A percentile compares a stretch with the other conserved stretches of the same genome.
phyloP scores from a whole-genome alignment of 2,888 invertebrate species.

The Melolontha melolontha region DNA sequence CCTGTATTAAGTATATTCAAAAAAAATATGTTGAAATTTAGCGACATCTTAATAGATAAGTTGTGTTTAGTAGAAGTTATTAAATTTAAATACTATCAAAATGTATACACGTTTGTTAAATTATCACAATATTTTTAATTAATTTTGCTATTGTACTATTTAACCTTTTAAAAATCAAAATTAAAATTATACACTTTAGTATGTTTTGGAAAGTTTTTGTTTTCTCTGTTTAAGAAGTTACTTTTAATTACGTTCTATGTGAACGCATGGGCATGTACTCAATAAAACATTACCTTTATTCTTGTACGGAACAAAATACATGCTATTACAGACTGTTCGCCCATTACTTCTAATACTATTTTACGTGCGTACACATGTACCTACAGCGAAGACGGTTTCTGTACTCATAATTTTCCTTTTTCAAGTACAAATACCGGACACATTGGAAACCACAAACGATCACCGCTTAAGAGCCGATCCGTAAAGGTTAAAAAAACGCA shows the following conservation, averaged over 20 bases:
- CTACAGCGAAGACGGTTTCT: constrained; percentile 26
- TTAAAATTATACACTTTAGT: too few relatives aligned
- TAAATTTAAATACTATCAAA: background rate
- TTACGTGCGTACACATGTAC: constrained; percentile 27
- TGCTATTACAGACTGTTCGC: constrained; percentile 2
- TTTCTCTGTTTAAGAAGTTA: background rate
- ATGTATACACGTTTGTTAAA: too few relatives aligned
- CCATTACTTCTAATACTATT: constrained; percentile 21
- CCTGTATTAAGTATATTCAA: too few relatives aligned
- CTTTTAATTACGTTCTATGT: background rate
- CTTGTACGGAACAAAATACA: constrained; percentile 10
- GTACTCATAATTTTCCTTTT: constrained; percentile 23
- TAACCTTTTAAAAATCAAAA: too few relatives aligned
- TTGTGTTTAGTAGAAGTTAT: too few relatives aligned
- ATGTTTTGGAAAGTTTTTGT: too few relatives aligned
- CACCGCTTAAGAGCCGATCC: constrained; percentile 28
- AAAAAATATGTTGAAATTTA: too few relatives aligned
- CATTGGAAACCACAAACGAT: constrained; percentile 34
- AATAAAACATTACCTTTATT: constrained; percentile 9
- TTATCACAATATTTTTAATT: too few relatives aligned
- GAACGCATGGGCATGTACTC: background rate
- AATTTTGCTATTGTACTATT: too few relatives aligned
- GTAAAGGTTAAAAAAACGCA: constrained; percentile 35
- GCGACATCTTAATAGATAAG: too few relatives aligned
- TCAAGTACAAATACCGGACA: constrained; percentile 29